Evolutionary conservation across 2,888 invertebrate genomes (phyloP).

Genomic region (Aporophyla lueneburgensis): DNA sequence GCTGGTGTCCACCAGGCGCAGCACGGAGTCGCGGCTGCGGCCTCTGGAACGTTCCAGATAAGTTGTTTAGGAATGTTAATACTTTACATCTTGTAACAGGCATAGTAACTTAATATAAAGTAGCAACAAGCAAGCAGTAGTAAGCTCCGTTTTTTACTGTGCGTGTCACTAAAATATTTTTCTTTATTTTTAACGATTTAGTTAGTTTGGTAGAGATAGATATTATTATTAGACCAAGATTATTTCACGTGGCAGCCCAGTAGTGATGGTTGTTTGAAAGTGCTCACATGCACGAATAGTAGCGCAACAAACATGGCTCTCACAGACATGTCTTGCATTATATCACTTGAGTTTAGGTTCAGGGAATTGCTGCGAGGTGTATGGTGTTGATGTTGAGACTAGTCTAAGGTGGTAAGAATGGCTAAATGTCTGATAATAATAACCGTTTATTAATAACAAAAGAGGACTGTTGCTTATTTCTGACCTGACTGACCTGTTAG

Average conservation of each 20-base stretch:
- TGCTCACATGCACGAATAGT: no score
- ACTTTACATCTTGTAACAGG: not conserved
- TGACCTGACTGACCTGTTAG: no score
- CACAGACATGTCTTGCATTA: not conserved
- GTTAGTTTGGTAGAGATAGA: not conserved
- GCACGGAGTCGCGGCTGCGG: constrained; percentile 79
- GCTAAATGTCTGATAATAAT: not conserved
- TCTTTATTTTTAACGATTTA: not conserved
- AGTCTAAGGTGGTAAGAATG: not conserved
- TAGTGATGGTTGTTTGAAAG: not conserved
- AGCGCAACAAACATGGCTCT: no score
- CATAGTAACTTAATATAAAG: not conserved
- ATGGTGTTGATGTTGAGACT: not conserved
- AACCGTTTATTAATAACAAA: no score
- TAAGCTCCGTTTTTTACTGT: not conserved
- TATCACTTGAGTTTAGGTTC: not conserved
- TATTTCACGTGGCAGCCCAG: not conserved
- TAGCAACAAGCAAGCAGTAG: not conserved
- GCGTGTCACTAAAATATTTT: not conserved
- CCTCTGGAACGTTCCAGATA: constrained; percentile 73
- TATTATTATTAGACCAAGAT: not conserved
- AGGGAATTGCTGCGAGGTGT: not conserved
- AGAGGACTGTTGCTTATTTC: no score
- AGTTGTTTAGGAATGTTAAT: not conserved
- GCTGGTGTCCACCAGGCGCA: constrained; percentile 81